These are phyloP conservation scores for Oriolus oriolus DNA, from an alignment of 2,113 vertebrate genomes.

Conservation along the genomic window DNA sequence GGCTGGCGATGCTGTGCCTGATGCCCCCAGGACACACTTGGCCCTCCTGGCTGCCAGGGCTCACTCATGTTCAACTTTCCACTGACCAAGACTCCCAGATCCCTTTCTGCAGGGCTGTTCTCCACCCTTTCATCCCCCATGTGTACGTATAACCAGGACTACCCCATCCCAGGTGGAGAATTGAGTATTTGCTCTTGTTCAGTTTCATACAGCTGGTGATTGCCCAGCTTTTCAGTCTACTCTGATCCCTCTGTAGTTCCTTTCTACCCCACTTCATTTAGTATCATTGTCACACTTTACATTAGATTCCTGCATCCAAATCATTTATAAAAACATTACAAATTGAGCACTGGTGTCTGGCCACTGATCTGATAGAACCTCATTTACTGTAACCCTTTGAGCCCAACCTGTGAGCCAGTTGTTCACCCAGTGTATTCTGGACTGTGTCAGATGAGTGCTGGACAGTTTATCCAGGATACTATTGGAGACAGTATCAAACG, in stretches of 20 bases:
- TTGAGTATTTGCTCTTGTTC: background rate
- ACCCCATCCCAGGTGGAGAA: background rate
- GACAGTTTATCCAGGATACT: background rate
- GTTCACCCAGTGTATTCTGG: background rate
- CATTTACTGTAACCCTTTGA: background rate
- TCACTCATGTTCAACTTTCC: rapidly evolving
- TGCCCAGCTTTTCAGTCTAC: background rate
- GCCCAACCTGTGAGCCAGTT: background rate
- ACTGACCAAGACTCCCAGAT: rapidly evolving
- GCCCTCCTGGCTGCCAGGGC: background rate
- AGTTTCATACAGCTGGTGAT: background rate
- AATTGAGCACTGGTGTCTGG: background rate
- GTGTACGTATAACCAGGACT: background rate
- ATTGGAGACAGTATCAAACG: background rate
- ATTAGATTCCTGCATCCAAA: background rate
- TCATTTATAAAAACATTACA: background rate
- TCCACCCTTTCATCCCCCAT: background rate
- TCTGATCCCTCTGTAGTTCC: background rate
- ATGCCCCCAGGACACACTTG: rapidly evolving
- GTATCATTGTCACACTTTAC: background rate
- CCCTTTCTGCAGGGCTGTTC: background rate
- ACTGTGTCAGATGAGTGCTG: background rate
- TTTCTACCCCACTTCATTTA: rapidly evolving
- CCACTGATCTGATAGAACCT: background rate
- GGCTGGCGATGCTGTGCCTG: rapidly evolving